These are phyloP conservation scores for Chamaea fasciata DNA, from an alignment of 2,113 vertebrate genomes.

Conservation along the genomic window DNA sequence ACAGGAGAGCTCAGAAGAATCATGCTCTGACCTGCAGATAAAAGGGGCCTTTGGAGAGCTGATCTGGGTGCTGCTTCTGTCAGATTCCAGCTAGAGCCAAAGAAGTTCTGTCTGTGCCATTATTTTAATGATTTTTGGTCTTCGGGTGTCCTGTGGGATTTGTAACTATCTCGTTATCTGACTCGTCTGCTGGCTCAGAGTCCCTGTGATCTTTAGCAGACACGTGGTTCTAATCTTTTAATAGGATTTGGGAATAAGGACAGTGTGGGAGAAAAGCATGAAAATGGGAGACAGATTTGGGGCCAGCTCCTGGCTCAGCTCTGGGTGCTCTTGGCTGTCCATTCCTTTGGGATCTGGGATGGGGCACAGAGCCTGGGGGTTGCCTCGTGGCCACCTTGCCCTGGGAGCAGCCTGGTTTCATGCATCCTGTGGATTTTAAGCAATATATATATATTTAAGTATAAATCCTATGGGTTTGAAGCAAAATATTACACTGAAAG, in stretches of 20 bases:
- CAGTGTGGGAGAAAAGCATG: neutral
- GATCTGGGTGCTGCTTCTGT: neutral
- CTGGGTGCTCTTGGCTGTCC: accelerated
- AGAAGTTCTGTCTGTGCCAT: neutral
- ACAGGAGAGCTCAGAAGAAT: neutral
- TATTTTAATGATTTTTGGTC: slow-evolving; percentile 43
- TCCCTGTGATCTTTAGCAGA: slow-evolving; percentile 26
- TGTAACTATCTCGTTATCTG: slow-evolving; percentile 36
- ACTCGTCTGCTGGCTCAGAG: slow-evolving; percentile 33
- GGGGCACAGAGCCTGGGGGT: accelerated
- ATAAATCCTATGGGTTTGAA: neutral
- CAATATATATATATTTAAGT: accelerated
- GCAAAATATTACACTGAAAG: neutral
- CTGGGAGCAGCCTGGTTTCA: neutral
- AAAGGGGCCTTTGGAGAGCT: neutral
- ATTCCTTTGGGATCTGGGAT: neutral
- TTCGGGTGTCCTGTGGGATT: neutral
- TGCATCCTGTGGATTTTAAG: neutral
- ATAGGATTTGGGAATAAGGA: neutral
- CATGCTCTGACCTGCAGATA: neutral
- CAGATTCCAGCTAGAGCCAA: neutral
- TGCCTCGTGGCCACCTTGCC: accelerated
- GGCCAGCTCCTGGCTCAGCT: neutral
- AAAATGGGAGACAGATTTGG: neutral
- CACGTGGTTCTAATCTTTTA: neutral